Evolutionary conservation across 2,888 invertebrate species (phyloP).

Genomic region (Serrognathus titanus): DNA sequence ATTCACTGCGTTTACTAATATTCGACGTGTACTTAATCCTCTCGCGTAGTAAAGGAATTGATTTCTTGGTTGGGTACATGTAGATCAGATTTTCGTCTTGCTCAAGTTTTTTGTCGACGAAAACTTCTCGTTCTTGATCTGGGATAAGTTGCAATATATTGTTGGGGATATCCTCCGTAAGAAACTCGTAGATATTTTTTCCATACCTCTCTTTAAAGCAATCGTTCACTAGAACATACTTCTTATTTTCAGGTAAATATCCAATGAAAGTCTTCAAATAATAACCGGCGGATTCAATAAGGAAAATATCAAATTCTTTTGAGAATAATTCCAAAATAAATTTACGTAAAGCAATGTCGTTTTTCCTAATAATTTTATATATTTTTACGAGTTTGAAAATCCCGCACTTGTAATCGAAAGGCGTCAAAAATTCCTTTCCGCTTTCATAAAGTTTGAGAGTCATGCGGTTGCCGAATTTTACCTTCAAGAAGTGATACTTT

Average conservation of each 20-base stretch:
- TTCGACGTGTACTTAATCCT: constrained; percentile 8
- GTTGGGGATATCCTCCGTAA: background rate
- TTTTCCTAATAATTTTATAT: constrained; percentile 1
- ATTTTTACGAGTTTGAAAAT: background rate
- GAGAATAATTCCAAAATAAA: constrained; percentile 14
- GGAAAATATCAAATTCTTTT: background rate
- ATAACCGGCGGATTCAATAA: background rate
- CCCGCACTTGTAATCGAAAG: background rate
- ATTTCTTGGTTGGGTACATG: background rate
- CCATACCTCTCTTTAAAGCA: constrained; percentile 7
- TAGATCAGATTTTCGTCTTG: constrained; percentile 1
- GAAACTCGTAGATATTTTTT: background rate
- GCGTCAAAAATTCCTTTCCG: background rate
- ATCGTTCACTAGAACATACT: background rate
- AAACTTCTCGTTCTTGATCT: background rate
- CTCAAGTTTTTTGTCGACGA: constrained; percentile 2
- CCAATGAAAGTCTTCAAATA: background rate
- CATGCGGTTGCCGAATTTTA: constrained; percentile 7
- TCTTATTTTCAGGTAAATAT: background rate
- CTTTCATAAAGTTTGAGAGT: constrained; percentile 7
- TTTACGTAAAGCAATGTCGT: constrained; percentile 5
- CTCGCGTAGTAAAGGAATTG: constrained; percentile 1
- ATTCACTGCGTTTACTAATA: background rate
- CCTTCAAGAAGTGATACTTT: constrained; percentile 6
- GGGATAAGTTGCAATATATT: background rate